Percentiles rank a stretch among this genome's conserved stretches.
Evolutionary conservation across 1,140 invertebrate species (phyloP).

Genomic region (Onthophagus taurus): DNA sequence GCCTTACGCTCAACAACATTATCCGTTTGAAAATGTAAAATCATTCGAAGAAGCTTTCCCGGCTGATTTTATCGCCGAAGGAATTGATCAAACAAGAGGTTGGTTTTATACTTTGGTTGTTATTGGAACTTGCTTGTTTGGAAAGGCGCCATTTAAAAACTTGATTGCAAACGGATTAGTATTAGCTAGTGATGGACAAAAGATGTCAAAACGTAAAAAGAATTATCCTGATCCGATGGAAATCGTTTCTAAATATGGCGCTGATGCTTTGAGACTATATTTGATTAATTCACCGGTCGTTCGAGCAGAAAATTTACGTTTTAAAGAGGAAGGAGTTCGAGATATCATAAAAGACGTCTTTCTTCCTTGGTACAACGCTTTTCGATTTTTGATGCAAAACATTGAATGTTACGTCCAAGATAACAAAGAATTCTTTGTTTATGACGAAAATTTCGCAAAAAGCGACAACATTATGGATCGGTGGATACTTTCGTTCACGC

Average conservation of each 20-base stretch:
- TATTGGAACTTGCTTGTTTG: conserved; percentile 92
- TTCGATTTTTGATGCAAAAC: conserved; percentile 91
- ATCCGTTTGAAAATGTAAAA: conserved; percentile 87
- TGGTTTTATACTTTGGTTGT: conserved; percentile 99
- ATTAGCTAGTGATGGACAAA: conserved; percentile 92
- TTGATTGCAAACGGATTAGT: conserved; percentile 93
- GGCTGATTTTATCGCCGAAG: conserved; percentile 99
- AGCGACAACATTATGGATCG: conserved; percentile 85
- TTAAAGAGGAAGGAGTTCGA: conserved; percentile 92
- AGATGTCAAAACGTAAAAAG: conserved; percentile 99
- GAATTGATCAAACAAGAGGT: conserved; percentile 92
- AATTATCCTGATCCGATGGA: conserved; percentile 97
- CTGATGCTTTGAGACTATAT: conserved; percentile 92
- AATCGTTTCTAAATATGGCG: conserved; percentile 88
- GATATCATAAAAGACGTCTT: conserved; percentile 98
- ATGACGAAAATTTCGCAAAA: conserved; percentile 50
- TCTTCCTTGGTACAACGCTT: conserved; percentile 98
- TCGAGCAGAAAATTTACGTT: conserved; percentile 88
- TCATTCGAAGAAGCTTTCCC: conserved; percentile 93
- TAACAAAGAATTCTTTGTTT: conserved; percentile 52
- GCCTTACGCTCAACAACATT: conserved; percentile 97
- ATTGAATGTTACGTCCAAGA: conserved; percentile 70
- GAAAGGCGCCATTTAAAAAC: conserved; percentile 96
- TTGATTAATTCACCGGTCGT: conserved; percentile 98
- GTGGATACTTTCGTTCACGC: conserved; percentile 96